These are phyloP conservation scores for Shinisaurus crocodilurus DNA, from an alignment of 2,113 vertebrate genomes.

Conservation along the genomic window DNA sequence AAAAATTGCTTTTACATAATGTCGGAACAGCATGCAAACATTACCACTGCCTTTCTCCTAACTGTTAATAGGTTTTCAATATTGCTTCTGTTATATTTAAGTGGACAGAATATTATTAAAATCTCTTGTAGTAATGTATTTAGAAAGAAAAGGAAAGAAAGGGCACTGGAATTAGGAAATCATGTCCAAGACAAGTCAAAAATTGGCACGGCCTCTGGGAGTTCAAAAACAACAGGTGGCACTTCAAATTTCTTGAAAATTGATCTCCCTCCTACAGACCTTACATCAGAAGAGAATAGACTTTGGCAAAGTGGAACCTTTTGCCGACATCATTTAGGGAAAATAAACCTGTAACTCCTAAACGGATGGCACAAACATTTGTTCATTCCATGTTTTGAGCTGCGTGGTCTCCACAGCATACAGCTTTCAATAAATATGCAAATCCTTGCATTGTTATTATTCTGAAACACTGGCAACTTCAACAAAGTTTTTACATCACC, in stretches of 20 bases:
- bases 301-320: slow-evolving; percentile 61
- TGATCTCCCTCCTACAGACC: slow-evolving; percentile 40
- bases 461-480: slow-evolving; percentile 70
- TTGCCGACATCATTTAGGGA: slow-evolving; percentile 59
- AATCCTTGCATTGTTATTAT: slow-evolving; percentile 73
- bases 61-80: slow-evolving; percentile 9
- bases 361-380: slow-evolving; percentile 61
- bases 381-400: slow-evolving; percentile 66
- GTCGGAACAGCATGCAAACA: slow-evolving; percentile 27
- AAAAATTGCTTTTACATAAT: slow-evolving; percentile 21
- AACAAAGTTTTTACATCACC: slow-evolving; percentile 72
- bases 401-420: slow-evolving; percentile 60
- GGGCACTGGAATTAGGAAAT: not conserved
- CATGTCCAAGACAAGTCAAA: not conserved
- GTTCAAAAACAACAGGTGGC: not conserved
- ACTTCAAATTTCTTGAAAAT: slow-evolving; percentile 51
- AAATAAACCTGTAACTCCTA: slow-evolving; percentile 39
- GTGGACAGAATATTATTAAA: slow-evolving; percentile 17
- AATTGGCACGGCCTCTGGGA: slow-evolving; percentile 19
- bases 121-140: slow-evolving; percentile 24
- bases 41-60: not conserved
- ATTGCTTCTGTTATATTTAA: slow-evolving; percentile 11
- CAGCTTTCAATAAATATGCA: slow-evolving; percentile 79
- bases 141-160: slow-evolving; percentile 24
- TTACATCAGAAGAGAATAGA: slow-evolving; percentile 45